These are phyloP conservation scores for Nibea albiflora DNA, from an alignment of 2,113 vertebrate genomes.

Conservation along the genomic window DNA sequence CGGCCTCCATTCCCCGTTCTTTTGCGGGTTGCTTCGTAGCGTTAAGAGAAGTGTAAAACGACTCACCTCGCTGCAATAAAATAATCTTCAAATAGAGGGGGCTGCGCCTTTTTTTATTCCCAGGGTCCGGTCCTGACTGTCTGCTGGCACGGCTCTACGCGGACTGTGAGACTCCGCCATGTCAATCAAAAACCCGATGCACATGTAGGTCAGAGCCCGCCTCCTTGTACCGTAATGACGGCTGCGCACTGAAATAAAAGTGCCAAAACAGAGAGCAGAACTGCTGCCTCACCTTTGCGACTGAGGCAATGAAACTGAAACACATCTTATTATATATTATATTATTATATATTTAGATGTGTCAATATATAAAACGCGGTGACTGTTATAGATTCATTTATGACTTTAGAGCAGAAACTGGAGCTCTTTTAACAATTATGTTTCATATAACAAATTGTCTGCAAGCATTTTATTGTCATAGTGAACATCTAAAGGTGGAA, in stretches of 20 bases:
- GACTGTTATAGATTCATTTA: background rate
- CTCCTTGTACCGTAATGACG: constrained; percentile 72
- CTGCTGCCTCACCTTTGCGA: background rate
- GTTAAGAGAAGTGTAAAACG: constrained; percentile 40
- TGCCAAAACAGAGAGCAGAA: constrained; percentile 6
- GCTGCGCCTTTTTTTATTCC: constrained; percentile 79
- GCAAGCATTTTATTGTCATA: background rate
- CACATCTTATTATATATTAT: background rate
- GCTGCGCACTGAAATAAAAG: constrained; percentile 11
- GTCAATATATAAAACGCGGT: background rate
- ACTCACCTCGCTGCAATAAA: constrained; percentile 84
- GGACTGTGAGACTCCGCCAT: constrained; percentile 82
- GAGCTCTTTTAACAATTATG: background rate
- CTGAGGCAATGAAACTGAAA: too few species aligned
- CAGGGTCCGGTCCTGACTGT: constrained; percentile 77
- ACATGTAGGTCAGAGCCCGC: constrained; percentile 79
- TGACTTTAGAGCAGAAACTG: background rate
- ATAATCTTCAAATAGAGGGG: constrained; percentile 75
- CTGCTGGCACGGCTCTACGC: constrained; percentile 79
- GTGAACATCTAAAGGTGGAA: background rate
- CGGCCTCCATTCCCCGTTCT: background rate
- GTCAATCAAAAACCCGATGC: constrained; percentile 82
- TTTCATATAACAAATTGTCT: background rate
- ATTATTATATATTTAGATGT: background rate
- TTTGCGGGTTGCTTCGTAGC: background rate